Evolutionary conservation across 2,888 invertebrate genomes (phyloP), one percentile per base, ranked within the genome.

Genomic region (Corythucha ciliata): DNA sequence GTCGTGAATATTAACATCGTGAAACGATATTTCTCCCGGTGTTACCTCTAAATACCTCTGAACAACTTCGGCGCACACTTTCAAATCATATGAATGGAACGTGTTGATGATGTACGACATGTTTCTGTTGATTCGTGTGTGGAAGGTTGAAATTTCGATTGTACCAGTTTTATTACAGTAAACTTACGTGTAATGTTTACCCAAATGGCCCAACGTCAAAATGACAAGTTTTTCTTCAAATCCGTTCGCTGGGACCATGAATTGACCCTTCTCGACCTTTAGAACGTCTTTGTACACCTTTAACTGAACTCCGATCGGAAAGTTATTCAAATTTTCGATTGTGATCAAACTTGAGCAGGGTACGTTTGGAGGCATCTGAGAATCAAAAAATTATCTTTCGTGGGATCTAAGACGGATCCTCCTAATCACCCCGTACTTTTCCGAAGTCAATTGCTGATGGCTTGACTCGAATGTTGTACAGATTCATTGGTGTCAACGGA

Each of bases 1-100:
- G 60, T 67, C 73, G 58, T 72, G 70, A 62, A 69, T 68, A 45
- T 72, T 64, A 56, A 73, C 71, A 0, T 63, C 63, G 18, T 62
- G 58, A 18, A 71, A 64, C 2, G 58, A 48, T 2, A 71, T 53
- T 32, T 68, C 65, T 2, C 61, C 60, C 2, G 58, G 59, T 1
- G 61, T 55, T 4, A 70, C 58, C 2, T 59, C 59, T 1, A 72
- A 57, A 25, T 63, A 63, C 50, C 69, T 70, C 2, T 63, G 60
- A 3, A 70, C 66, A 0, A 72, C 67, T 2, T 68, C 65, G 0
- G 70, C 72, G 6, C 65, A 63, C 1, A 72, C 62, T 3, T 65
- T 64, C 16, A 72, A 61, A 36, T 70, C 67, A 53, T 69, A 69
- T 2, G 65, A 61, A 46, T 71, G 69, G 56, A 64, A 64, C 10